Evolutionary conservation across 2,113 vertebrate species (phyloP).

Genomic region (Varanus salvator): DNA sequence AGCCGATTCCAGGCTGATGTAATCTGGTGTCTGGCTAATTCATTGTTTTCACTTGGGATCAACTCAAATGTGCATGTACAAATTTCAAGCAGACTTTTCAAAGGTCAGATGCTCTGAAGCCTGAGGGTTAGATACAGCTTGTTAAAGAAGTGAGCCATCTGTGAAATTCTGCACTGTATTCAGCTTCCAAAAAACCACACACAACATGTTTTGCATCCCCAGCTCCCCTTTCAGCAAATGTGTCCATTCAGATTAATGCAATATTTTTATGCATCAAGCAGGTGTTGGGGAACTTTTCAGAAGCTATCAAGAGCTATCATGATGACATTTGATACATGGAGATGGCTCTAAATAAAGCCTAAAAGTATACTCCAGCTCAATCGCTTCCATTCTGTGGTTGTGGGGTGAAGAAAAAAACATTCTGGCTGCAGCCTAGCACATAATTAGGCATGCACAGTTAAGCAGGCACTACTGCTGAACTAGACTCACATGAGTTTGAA

Average conservation of each 20-base stretch:
- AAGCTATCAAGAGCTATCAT: neutral
- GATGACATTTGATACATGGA: neutral
- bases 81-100: neutral
- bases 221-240: neutral
- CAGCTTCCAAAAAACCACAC: neutral
- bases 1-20: constrained; percentile 3
- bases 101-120: neutral
- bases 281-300: neutral
- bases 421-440: neutral
- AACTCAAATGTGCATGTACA: neutral
- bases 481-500: neutral
- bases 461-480: neutral
- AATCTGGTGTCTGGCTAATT: neutral
- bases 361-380: neutral
- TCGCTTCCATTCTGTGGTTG: neutral
- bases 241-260: neutral
- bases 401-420: neutral
- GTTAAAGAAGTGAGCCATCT: constrained; percentile 11
- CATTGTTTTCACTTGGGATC: constrained; percentile 8
- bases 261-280: neutral
- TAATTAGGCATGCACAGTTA: neutral
- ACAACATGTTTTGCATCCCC: neutral
- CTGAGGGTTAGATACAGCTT: neutral
- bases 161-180: constrained; percentile 6
- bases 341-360: neutral